Conservation (phyloP, 1,140 invertebrate species). For the Delia radicum region DNA sequence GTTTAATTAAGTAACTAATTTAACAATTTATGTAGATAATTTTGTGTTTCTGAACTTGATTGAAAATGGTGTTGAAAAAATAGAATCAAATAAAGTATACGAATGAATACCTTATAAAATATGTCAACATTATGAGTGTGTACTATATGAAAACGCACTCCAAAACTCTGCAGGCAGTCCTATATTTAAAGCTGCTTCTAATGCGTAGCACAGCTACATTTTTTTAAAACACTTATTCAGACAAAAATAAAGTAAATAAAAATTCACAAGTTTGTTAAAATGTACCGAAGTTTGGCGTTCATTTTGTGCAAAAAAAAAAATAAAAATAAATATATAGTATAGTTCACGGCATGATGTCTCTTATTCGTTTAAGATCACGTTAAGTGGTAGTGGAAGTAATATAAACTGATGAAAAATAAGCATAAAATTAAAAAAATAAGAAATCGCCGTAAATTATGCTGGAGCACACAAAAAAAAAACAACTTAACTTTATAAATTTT, state of each 20-base stretch:
- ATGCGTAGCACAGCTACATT: not conserved
- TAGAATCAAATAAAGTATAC: conserved; percentile 2
- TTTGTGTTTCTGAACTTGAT: too few species aligned
- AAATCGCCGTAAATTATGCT: conserved; percentile 10
- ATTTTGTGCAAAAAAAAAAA: not conserved
- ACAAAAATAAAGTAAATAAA: not conserved
- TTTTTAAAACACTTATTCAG: not conserved
- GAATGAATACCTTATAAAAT: conserved; percentile 14
- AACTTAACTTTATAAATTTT: not conserved
- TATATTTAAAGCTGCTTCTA: not conserved
- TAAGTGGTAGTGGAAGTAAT: conserved; percentile 2
- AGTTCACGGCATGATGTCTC: conserved; percentile 4
- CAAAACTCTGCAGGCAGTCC: conserved; percentile 11
- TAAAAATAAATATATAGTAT: not conserved
- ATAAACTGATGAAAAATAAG: not conserved
- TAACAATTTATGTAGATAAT: too few species aligned
- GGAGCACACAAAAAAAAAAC: not conserved
- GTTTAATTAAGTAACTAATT: too few species aligned
- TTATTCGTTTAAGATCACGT: conserved; percentile 1
- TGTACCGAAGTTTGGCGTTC: not conserved
- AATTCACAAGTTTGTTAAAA: conserved; percentile 11
- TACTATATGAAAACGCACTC: not conserved
- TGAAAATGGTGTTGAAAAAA: not conserved
- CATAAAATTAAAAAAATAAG: conserved; percentile 13
- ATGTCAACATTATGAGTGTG: conserved; percentile 6